Evolutionary conservation across 2,113 vertebrate genomes (phyloP).

Genomic region (Mugil cephalus): DNA sequence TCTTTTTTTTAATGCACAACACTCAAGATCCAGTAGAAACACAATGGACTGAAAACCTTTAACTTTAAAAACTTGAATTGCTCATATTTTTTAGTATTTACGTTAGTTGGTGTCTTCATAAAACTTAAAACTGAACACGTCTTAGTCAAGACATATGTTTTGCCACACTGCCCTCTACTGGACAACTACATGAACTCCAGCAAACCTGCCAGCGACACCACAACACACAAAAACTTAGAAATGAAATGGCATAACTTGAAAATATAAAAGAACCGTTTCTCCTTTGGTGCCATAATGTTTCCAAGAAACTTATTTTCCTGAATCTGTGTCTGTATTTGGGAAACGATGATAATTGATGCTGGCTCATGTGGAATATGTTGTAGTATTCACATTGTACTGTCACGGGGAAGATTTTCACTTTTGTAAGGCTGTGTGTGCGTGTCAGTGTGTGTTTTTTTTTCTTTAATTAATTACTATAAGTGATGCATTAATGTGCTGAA

Average conservation of each 20-base stretch:
- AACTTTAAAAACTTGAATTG: too few species aligned
- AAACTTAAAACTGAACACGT: too few species aligned
- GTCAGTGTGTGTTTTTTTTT: conserved; percentile 13
- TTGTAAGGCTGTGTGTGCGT: background rate
- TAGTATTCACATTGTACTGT: conserved; percentile 72
- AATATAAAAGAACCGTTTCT: too few species aligned
- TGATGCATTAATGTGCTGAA: background rate
- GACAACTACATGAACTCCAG: background rate
- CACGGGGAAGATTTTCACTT: background rate
- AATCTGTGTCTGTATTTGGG: background rate
- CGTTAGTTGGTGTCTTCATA: too few species aligned
- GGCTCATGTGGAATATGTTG: conserved; percentile 78
- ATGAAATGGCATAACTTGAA: background rate
- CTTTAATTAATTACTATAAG: background rate
- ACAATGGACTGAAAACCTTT: too few species aligned
- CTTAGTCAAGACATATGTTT: background rate
- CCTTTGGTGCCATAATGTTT: conserved; percentile 43
- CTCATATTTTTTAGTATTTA: too few species aligned
- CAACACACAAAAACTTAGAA: too few species aligned
- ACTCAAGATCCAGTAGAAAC: too few species aligned
- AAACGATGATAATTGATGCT: conserved; percentile 10
- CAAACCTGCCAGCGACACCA: background rate
- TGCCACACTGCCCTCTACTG: conserved; percentile 47
- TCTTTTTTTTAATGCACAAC: background rate
- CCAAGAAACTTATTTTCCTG: background rate